Evolutionary conservation across 1,140 invertebrate genomes (phyloP), one percentile per base, ranked within the genome.

Genomic region (Diploscapter pachys): DNA sequence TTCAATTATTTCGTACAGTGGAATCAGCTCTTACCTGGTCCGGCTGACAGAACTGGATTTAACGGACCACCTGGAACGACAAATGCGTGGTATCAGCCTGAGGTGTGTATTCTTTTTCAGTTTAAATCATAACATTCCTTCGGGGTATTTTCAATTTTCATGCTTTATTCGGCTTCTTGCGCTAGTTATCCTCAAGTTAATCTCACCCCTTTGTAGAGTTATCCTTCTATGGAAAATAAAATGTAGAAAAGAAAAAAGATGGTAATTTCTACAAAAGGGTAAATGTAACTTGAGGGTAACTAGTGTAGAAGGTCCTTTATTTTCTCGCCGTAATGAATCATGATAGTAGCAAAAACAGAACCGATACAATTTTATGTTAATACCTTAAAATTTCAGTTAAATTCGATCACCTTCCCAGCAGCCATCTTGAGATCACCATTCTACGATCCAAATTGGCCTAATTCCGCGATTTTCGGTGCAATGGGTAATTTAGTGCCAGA

Each of bases 81-180:
- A 2, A 91, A 90, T 79, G 89, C 90, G 5, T 91, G 89, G 84
- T 91, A 91, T 83, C 89, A 90, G 80, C 86, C 88, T 5, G 88
- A 74, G 53, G 11, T 74, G 31, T 31, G 31, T 31, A 31, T 31
- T 31, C 31, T 31, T 31, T 31, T 31, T 31, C 31, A 31, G 31
- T 31, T 31, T 31, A 31, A 31, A 31, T 31, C 31, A 31, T 31
- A 31, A 31, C 31, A 31, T 31, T 31, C 1, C 31, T 31, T 31
- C 31, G 0, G 31, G 31, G 31, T 31, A 31, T 31, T 31, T 31
- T 31, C 31, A 31, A 31, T 31, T 1, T 31, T 31, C 31, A 31
- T 31, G 31, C 31, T 31, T 31, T 31, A 31, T 31, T 31, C 31
- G 31, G 31, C 31, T 1, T 1, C 31, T 31, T 31, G 31, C 1